A percentile compares a stretch with the other conserved stretches of the same genome.
phyloP scores from a whole-genome alignment of 2,888 invertebrate species.

The Drosophila algonquin region DNA sequence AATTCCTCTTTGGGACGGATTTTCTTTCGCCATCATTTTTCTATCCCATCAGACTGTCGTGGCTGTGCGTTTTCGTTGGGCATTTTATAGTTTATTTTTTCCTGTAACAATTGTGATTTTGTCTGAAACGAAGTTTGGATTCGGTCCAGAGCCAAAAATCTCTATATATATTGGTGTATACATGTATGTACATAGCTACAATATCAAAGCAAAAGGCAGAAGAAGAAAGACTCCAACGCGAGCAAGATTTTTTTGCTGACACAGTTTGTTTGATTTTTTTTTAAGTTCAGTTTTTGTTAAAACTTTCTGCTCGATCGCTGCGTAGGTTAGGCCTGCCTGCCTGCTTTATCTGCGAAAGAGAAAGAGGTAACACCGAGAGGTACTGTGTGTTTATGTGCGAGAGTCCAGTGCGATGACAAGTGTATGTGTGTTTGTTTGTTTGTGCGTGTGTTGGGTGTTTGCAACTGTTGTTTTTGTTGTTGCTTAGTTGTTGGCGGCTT shows the following conservation, averaged over 20 bases:
- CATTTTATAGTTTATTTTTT: conserved; percentile 18
- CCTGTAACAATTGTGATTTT: neutral
- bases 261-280: neutral
- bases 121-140: neutral
- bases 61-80: conserved; percentile 16
- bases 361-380: neutral
- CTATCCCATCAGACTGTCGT: conserved; percentile 17
- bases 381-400: neutral
- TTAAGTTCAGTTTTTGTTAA: neutral
- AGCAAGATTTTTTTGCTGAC: neutral
- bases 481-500: conserved; percentile 18
- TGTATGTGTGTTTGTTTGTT: conserved; percentile 23
- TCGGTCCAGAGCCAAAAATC: neutral
- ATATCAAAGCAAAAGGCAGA: neutral
- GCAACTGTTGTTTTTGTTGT: conserved; percentile 54
- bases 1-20: conserved; percentile 41
- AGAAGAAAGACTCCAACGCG: neutral
- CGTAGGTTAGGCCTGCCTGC: neutral
- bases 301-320: neutral
- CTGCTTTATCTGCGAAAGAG: conserved; percentile 4
- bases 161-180: neutral
- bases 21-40: conserved; percentile 45
- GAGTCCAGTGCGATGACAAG: conserved; percentile 4
- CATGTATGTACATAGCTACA: neutral
- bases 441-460: conserved; percentile 29